These are phyloP conservation scores for Gallinago media DNA, from an alignment of 2,113 vertebrate species.

Conservation along the genomic window DNA sequence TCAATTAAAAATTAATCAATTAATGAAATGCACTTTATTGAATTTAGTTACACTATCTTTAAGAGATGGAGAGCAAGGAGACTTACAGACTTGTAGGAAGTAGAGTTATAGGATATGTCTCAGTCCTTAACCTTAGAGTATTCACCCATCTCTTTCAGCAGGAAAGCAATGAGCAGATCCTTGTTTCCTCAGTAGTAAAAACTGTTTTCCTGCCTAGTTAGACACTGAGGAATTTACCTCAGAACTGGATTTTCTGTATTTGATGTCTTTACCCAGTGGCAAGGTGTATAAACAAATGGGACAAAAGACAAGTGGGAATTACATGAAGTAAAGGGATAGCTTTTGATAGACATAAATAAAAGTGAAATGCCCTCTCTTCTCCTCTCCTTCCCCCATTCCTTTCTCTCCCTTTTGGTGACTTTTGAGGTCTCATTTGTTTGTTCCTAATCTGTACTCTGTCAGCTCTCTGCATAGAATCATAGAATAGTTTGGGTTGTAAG, in stretches of 20 bases:
- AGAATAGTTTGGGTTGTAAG: not conserved
- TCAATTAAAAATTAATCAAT: not conserved
- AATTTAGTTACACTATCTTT: slow-evolving; percentile 4
- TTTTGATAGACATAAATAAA: not conserved
- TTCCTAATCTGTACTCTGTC: not conserved
- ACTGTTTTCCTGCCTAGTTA: not conserved
- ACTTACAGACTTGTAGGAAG: not conserved
- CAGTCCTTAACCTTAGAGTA: not conserved
- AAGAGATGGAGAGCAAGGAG: not conserved
- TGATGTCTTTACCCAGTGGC: not conserved
- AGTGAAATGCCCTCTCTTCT: not conserved
- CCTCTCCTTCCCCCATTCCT: not conserved
- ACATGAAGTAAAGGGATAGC: not conserved
- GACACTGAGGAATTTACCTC: not conserved
- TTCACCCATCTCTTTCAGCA: not conserved
- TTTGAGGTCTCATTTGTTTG: not conserved
- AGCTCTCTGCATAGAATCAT: not conserved
- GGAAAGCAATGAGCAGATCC: not conserved
- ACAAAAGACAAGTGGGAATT: not conserved
- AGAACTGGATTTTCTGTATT: not conserved
- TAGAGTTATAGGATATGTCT: not conserved
- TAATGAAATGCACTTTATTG: slow-evolving; percentile 23
- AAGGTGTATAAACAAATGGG: not conserved
- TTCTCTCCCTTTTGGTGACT: not conserved
- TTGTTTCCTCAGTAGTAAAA: not conserved